phyloP scores from a whole-genome alignment of 2,797 vertebrate species.

The Petrocephalus schoutedeni region DNA sequence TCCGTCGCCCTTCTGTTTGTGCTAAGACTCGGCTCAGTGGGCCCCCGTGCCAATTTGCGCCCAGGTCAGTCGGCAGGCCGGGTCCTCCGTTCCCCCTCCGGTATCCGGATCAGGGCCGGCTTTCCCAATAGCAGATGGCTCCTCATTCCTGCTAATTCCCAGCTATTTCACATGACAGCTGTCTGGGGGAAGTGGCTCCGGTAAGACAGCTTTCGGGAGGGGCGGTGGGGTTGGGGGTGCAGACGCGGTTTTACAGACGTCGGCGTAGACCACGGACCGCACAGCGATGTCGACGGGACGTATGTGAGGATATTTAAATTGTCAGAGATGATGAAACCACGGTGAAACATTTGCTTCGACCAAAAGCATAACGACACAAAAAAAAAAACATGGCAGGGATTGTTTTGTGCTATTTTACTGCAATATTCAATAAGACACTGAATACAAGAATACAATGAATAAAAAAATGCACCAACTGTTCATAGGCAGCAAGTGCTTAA shows the following conservation, averaged over 20 bases:
- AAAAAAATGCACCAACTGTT: not conserved
- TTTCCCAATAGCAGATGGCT: conserved; percentile 29
- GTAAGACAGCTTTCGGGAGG: not conserved
- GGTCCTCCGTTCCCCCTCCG: not conserved
- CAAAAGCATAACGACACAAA: not conserved
- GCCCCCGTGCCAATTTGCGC: not conserved
- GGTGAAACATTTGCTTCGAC: not conserved
- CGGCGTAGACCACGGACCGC: not conserved
- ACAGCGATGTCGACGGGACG: not conserved
- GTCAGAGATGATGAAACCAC: conserved; percentile 1
- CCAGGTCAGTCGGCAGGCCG: not conserved
- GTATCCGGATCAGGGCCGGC: not conserved
- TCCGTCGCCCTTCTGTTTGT: not conserved
- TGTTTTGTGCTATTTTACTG: not conserved
- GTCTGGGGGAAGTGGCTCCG: conserved; percentile 17
- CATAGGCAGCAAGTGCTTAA: not conserved
- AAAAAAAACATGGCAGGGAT: not conserved
- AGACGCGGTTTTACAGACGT: not conserved
- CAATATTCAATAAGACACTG: conserved; percentile 6
- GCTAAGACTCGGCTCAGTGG: not conserved
- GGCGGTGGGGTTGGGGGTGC: too few species aligned
- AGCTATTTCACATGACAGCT: conserved; percentile 27
- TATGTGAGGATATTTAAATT: not conserved
- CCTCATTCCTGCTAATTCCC: conserved; percentile 4
- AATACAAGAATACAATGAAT: conserved; percentile 24